Evolutionary conservation across 2,888 invertebrate genomes (phyloP), one percentile per base, ranked within the genome.

Genomic region (Liposcelis brunnea): DNA sequence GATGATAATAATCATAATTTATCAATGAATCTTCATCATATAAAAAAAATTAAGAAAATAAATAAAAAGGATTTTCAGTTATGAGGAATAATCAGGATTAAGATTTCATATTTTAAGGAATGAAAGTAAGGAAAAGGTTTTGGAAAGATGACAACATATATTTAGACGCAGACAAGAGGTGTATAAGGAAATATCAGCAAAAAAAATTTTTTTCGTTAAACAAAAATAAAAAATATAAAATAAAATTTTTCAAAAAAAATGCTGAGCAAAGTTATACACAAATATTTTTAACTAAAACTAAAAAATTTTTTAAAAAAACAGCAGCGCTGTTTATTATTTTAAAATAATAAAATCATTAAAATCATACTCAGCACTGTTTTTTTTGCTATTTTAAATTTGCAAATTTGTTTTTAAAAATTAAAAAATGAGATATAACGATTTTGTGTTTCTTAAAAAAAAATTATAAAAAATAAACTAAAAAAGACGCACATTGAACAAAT

Each of bases 121-220:
- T 31, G 4, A 26, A 4, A 26, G 8, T 26, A 6, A 26, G 26
- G 26, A 47, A 31, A 49, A 31, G 52, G 54, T 53, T 50, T 48
- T 54, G 53, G 50, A 47, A 55, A 56, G 59, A 54, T 58, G 53
- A 57, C 54, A 56, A 53, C 56, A 56, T 54, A 55, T 58, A 60
- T 55, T 58, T 55, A 61, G 62, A 63, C 61, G 60, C 58, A 63
- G 62, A 63, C 62, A 62, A 61, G 57, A 58, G 61, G 61, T 53
- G 52, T 26, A 14, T 26, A 2, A 42, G 18, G 26, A n/a, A n/a
- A n/a, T 26, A 26, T 26, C 26, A 26, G 26, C 26, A 26, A 26
- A 26, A 26, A 26, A 45, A 18, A 32, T 15, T 44, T 26, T 42
- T 42, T 26, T 26, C 49, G 49, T 51, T 50, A 52, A 49, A 47